These are phyloP conservation scores for Athene noctua DNA, from an alignment of 2,113 vertebrate genomes.

Conservation along the genomic window DNA sequence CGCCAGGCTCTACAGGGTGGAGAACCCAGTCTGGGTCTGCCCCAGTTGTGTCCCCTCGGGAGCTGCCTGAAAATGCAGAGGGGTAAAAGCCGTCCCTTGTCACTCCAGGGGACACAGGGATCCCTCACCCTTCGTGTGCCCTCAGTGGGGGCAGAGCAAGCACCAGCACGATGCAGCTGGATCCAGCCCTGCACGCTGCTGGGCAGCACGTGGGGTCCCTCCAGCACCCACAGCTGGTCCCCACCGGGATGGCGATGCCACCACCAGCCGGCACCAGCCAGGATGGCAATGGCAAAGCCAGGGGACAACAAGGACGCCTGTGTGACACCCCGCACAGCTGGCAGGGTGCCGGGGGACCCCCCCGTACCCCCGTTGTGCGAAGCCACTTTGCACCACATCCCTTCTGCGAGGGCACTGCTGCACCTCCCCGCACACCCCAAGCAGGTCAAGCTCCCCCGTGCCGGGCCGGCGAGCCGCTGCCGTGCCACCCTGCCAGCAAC, in stretches of 20 bases:
- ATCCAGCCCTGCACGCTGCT: fast-evolving
- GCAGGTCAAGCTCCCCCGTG: fast-evolving
- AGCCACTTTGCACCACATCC: not conserved
- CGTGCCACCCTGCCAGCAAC: not conserved
- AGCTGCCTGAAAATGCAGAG: not conserved
- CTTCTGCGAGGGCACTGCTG: not conserved
- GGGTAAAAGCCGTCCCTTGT: not conserved
- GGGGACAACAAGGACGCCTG: fast-evolving
- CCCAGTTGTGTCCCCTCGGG: fast-evolving
- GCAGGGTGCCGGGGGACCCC: not conserved
- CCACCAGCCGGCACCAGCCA: not conserved
- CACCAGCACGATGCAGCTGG: not conserved
- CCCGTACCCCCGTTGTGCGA: fast-evolving
- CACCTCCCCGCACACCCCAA: not conserved
- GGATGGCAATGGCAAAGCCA: not conserved
- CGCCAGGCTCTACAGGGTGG: fast-evolving
- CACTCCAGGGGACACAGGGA: not conserved
- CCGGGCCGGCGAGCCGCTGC: not conserved
- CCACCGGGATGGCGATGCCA: fast-evolving
- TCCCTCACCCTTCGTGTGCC: not conserved
- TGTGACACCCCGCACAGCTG: not conserved
- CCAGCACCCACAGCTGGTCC: not conserved
- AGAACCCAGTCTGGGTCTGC: not conserved
- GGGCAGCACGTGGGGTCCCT: not conserved
- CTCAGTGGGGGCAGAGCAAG: not conserved